Base-by-base conservation (phyloP, 2,888 invertebrate species). In the Micropterix aruncella region DNA sequence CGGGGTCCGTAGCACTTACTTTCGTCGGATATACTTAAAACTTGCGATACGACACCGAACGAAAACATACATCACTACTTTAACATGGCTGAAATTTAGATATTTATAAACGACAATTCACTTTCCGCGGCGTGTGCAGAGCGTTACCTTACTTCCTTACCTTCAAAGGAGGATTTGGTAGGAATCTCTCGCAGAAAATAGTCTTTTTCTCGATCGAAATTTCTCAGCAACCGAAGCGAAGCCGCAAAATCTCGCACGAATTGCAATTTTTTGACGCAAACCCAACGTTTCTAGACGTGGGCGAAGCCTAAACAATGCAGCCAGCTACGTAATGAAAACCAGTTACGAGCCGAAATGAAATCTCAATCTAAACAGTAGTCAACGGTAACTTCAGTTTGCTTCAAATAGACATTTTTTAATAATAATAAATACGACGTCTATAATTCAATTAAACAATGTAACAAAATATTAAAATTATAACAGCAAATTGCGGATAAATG, bases 81-180 rank as follows among this genome's bases (percentile, higher is more conserved):
- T 64, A 68, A 70, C 69, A 70, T 70, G 69, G 69, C 69, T 70
- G 70, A 69, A 65, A 66, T 7, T 27, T 62, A 66, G 61, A 63
- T 65, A 61, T 66, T 66, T 65, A 68, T 68, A 65, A 66, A 50
- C 14, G 38, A 38, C 47, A 69, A 64, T 66, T 67, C 69, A 70
- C 69, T 70, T 66, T 66, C 58, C 62, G 61, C 60, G 65, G 66
- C 15, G 38, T 59, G 62, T 63, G 61, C 62, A 63, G 61, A 60
- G 63, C 64, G 65, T 65, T 63, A 69, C 63, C 66, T 67, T 70
- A 68, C 66, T 62, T 66, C 69, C 70, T 70, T 70, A 70, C 70
- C 70, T 70, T 69, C 62, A 63, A 64, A 63, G 68, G 63, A 65
- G 67, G 60, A 59, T 62, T 27, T 58, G 63, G 67, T 63, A 61